Evolutionary conservation across 2,888 invertebrate genomes (phyloP).

Genomic region (Chirona hameri): DNA sequence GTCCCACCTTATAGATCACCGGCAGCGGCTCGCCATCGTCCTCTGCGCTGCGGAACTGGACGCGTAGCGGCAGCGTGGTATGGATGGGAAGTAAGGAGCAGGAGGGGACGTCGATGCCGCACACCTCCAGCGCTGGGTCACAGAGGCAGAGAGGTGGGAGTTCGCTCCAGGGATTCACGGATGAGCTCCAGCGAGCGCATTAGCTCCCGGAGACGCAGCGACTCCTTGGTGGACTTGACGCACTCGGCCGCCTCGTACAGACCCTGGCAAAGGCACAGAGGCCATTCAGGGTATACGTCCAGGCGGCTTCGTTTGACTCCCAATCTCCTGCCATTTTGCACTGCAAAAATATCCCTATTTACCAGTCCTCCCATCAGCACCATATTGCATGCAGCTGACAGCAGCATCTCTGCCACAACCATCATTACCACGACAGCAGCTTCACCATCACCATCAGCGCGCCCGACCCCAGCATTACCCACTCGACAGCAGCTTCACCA

Average conservation of each 20-base stretch:
- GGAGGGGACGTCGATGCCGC: constrained; percentile 67
- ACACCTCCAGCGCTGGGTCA: constrained; percentile 72
- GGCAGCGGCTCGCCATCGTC: constrained; percentile 64
- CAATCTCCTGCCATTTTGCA: no score
- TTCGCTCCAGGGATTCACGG: constrained; percentile 56
- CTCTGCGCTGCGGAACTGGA: constrained; percentile 73
- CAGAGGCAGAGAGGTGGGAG: constrained; percentile 77
- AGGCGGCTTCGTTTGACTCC: no score
- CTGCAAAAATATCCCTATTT: no score
- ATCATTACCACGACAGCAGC: no score
- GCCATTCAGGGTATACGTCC: neutral
- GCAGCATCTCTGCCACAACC: no score
- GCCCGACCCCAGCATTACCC: no score
- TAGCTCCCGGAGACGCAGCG: constrained; percentile 66
- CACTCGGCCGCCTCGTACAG: constrained; percentile 77
- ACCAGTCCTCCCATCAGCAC: no score
- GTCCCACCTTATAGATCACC: constrained; percentile 92
- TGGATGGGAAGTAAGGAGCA: constrained; percentile 94
- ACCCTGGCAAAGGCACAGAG: constrained; percentile 54
- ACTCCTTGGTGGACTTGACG: constrained; percentile 79
- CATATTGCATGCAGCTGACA: no score
- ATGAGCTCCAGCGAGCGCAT: constrained; percentile 66
- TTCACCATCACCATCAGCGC: no score
- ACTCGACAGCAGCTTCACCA: no score
- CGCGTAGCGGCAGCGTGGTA: constrained; percentile 91